phyloP scores from a whole-genome alignment of 2,113 vertebrate species.

The Telmatochromis brichardi region DNA sequence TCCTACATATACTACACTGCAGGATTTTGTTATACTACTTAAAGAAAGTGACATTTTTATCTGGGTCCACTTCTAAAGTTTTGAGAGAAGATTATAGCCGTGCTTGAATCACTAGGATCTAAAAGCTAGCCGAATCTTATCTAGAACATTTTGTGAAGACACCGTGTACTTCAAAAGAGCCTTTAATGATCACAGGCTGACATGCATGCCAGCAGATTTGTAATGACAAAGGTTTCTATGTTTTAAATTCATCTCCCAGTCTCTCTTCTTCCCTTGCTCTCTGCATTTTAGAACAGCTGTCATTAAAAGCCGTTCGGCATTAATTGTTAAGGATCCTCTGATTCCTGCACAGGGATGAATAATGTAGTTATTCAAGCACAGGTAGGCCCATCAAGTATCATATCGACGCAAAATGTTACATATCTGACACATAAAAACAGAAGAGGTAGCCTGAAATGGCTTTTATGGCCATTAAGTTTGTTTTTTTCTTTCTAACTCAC shows the following conservation, averaged over 20 bases:
- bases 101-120: background rate
- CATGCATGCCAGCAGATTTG: slow-evolving; percentile 12
- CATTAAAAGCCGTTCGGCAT: slow-evolving; percentile 34
- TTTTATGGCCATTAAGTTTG: background rate
- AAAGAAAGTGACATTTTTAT: background rate
- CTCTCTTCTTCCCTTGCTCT: background rate
- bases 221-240: slow-evolving; percentile 20
- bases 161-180: slow-evolving; percentile 14
- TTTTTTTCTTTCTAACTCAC: background rate
- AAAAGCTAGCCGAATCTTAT: background rate
- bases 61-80: background rate
- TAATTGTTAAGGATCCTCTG: slow-evolving; percentile 35
- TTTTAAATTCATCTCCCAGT: slow-evolving; percentile 19
- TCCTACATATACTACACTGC: background rate
- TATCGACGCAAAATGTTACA: background rate
- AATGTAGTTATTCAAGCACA: slow-evolving; percentile 22
- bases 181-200: slow-evolving; percentile 34
- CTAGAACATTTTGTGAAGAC: slow-evolving; percentile 34
- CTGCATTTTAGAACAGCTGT: slow-evolving; percentile 15
- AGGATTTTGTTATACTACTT: background rate
- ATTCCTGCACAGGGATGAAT: slow-evolving; percentile 19
- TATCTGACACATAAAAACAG: background rate
- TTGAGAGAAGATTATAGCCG: background rate
- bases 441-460: background rate
- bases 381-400: background rate